Conservation (phyloP, 2,113 vertebrate species). For the Oryzias woworae region DNA sequence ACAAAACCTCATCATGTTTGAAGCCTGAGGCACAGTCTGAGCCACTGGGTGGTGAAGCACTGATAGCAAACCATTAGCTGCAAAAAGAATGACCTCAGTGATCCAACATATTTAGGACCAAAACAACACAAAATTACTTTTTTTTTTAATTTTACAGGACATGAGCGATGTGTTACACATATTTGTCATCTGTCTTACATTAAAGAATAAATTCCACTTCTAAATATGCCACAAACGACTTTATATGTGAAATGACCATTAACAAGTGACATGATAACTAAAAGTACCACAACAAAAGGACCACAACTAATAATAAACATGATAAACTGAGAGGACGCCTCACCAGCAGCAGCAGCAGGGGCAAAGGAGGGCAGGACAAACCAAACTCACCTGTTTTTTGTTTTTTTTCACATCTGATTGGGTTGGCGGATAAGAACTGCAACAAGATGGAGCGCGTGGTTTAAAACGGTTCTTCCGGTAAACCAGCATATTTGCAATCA, state of each 20-base stretch:
- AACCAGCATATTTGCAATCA: too few species aligned
- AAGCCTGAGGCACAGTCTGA: constrained; percentile 34
- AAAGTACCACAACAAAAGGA: too few species aligned
- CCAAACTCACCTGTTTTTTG: background rate
- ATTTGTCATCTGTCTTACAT: constrained; percentile 3
- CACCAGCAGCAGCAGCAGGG: too few species aligned
- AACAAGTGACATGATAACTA: background rate
- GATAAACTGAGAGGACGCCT: background rate
- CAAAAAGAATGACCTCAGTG: constrained; percentile 19
- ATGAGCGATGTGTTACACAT: constrained; percentile 8
- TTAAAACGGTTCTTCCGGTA: too few species aligned
- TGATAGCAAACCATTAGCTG: constrained; percentile 42
- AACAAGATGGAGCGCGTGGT: too few species aligned
- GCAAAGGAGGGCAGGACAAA: too few species aligned
- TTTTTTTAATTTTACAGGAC: constrained; percentile 13
- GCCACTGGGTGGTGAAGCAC: constrained; percentile 50
- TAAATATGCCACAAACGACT: too few species aligned
- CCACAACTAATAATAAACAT: background rate
- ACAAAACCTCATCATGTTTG: constrained; percentile 24
- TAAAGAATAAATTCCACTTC: background rate
- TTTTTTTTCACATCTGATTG: background rate
- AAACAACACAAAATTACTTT: constrained; percentile 19
- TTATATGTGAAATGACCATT: too few species aligned
- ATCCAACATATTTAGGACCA: constrained; percentile 10
- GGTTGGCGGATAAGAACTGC: too few species aligned